Evolutionary conservation across 2,797 vertebrate species (phyloP).

Genomic region (Mormyrus hasselquistii): DNA sequence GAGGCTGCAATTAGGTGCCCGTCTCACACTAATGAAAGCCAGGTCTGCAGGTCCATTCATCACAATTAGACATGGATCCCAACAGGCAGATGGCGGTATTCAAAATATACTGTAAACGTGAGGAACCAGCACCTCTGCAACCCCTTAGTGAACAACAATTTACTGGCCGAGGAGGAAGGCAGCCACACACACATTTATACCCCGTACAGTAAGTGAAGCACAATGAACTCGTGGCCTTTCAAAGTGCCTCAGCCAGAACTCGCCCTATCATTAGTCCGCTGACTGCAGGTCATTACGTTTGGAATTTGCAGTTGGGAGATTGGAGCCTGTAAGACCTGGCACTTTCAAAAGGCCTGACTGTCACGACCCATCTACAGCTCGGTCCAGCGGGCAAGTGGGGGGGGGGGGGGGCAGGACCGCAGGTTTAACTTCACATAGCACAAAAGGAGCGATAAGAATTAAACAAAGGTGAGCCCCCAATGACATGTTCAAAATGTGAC

Average conservation of each 20-base stretch:
- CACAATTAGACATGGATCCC: background rate
- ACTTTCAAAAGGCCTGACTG: background rate
- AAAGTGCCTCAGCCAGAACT: background rate
- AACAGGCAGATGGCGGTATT: background rate
- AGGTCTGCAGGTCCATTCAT: background rate
- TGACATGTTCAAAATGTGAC: background rate
- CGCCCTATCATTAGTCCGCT: background rate
- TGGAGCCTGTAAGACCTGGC: background rate
- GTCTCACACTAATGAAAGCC: background rate
- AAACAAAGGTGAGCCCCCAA: background rate
- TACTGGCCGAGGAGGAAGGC: background rate
- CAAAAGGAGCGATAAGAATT: background rate
- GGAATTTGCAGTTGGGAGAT: background rate
- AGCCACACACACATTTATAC: background rate
- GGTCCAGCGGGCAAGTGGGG: too few relatives aligned
- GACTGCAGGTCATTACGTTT: background rate
- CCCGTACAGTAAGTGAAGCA: background rate
- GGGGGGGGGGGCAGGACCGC: background rate
- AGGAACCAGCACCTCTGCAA: background rate
- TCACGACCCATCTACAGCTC: background rate
- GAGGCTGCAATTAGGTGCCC: background rate
- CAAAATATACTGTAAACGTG: background rate
- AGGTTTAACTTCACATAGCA: background rate
- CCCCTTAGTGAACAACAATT: background rate
- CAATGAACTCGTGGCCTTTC: background rate